Evolutionary conservation across 2,888 invertebrate genomes (phyloP).

Genomic region (Tipula lateralis): DNA sequence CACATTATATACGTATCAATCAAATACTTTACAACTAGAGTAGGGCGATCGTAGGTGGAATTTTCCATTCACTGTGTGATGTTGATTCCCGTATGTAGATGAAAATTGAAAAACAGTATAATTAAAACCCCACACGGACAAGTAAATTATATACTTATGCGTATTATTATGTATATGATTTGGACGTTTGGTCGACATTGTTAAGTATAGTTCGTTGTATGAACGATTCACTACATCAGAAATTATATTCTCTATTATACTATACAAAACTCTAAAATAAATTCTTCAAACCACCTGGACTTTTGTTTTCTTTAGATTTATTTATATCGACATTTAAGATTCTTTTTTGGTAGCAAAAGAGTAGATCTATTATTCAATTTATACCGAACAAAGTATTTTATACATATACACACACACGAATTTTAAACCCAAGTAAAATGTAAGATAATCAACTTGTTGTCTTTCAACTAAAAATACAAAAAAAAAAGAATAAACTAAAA

Average conservation of each 20-base stretch:
- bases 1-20: not conserved
- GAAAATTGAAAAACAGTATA: not conserved
- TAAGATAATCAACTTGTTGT: not conserved
- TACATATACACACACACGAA: not conserved
- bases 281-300: conserved; percentile 15
- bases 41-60: not conserved
- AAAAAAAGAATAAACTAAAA: not conserved
- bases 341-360: conserved; percentile 9
- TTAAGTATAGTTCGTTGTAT: not conserved
- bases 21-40: not conserved
- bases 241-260: not conserved
- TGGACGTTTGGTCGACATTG: not conserved
- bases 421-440: not conserved
- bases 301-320: conserved; percentile 24
- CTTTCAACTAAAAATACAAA: not conserved
- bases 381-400: not conserved
- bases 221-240: not conserved
- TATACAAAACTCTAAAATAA: not conserved
- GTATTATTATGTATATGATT: not conserved
- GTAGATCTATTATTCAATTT: not conserved
- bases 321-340: not conserved
- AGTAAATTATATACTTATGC: not conserved
- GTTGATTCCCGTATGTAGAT: too few species aligned
- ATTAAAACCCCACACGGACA: not conserved
- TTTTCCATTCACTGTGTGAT: not conserved